Evolutionary conservation across 2,797 vertebrate genomes (phyloP), one percentile per base, ranked within the genome.

Genomic region (Lutra lutra): DNA sequence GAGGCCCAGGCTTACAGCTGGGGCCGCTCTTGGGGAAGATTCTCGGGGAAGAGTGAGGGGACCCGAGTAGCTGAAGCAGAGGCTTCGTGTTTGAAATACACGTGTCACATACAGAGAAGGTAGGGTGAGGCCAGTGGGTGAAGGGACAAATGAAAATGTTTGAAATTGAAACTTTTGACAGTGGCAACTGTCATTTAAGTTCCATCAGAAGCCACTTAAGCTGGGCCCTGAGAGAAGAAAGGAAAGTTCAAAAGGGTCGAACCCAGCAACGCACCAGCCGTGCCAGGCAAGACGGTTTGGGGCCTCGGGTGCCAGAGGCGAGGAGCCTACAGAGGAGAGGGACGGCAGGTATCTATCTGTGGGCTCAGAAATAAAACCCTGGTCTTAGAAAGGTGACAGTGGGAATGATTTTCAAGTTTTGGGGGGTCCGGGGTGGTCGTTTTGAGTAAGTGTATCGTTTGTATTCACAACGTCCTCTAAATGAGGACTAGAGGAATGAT

Each of bases 191-290:
- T 18, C 51, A 18, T 2, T 54, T 54, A 5, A 17, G 17, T 54
- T 54, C 51, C 51, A 54, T 54, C 13, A 32, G 72, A 85, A 78
- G 35, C 35, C 60, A 43, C 87, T 86, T 85, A 77, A 94, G 32
- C 38, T 32, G n/a, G 91, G 51, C 58, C 6, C 0, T 54, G 72
- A 86, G 78, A 89, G 79, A 91, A 29, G 48, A 93, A 97, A 92
- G 40, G 60, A 75, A 87, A 79, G 32, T 43, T 85, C 87, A 54
- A 14, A 97, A 75, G 54, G 83, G 66, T 35, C 3, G 68, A 79
- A 66, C 17, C 32, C 11, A 64, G 38, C 38, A 70, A 38, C n/a
- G 66, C 66, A 73, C 27, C 27, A 20, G 15, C 40, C 40, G 0
- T 51, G 70, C 77, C 88, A 64, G 84, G 68, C 48, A 87, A 82